These are phyloP conservation scores for Standfussiana lucernea DNA, from an alignment of 2,888 invertebrate species.

Conservation along the genomic window DNA sequence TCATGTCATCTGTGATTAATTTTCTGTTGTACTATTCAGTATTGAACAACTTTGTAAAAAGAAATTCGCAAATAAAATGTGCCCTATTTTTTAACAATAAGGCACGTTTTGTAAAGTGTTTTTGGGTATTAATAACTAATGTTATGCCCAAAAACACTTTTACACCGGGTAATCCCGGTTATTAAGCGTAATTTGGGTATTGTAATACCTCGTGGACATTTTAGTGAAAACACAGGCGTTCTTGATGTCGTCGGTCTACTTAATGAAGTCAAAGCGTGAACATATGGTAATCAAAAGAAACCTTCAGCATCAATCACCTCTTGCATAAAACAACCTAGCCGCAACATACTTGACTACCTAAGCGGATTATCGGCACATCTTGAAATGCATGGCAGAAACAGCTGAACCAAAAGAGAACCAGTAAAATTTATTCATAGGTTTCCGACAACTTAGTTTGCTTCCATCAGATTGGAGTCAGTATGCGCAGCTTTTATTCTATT, in stretches of 20 bases:
- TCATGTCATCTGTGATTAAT: neutral
- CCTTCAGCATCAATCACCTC: conserved; percentile 12
- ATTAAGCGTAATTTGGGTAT: neutral
- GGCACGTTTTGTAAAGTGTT: neutral
- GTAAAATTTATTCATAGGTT: conserved; percentile 77
- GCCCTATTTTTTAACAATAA: neutral
- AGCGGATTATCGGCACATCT: conserved; percentile 67
- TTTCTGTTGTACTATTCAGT: neutral
- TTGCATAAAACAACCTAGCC: conserved; percentile 34
- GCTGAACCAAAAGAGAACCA: conserved; percentile 57
- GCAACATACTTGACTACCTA: conserved; percentile 38
- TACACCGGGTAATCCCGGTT: no score
- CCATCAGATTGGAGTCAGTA: conserved; percentile 36
- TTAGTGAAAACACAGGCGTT: neutral
- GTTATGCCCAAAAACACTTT: no score
- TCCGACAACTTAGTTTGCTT: conserved; percentile 61
- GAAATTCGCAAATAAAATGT: neutral
- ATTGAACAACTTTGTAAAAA: neutral
- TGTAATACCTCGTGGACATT: neutral
- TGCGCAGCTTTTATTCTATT: conserved; percentile 40
- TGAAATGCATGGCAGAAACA: conserved; percentile 67
- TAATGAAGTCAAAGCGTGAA: neutral
- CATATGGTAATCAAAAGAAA: conserved; percentile 10
- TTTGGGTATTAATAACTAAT: neutral
- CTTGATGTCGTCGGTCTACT: neutral